Evolutionary conservation across 2,113 vertebrate species (phyloP).

Genomic region (Gracilinanus agilis): DNA sequence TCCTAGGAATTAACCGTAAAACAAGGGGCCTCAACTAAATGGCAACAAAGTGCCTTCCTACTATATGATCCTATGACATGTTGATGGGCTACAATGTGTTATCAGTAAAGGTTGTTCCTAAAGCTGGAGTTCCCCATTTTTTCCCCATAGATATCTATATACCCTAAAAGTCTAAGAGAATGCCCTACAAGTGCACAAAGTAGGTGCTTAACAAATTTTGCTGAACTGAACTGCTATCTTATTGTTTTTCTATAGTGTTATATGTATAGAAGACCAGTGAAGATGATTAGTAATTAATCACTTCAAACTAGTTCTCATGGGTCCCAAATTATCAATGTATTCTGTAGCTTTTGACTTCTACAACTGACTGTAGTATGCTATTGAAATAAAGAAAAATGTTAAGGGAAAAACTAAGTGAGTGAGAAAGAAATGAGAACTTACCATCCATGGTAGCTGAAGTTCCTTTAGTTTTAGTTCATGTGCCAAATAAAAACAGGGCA

Average conservation of each 20-base stretch:
- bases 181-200: neutral
- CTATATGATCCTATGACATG: neutral
- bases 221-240: neutral
- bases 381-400: constrained; percentile 52
- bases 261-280: neutral
- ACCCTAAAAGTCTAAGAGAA: neutral
- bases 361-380: constrained; percentile 15
- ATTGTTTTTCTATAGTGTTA: neutral
- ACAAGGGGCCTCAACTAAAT: neutral
- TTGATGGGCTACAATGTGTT: neutral
- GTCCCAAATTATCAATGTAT: neutral
- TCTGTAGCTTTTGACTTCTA: constrained; percentile 1
- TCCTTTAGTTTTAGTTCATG: constrained; percentile 88
- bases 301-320: neutral
- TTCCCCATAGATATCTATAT: neutral
- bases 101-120: neutral
- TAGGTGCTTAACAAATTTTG: neutral
- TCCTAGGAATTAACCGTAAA: neutral
- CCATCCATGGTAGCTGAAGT: constrained; percentile 93
- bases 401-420: constrained; percentile 40
- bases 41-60: neutral
- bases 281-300: neutral
- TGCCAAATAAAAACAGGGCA: constrained; percentile 91
- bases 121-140: neutral
- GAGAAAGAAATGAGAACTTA: constrained; percentile 76